phyloP scores from a whole-genome alignment of 2,113 vertebrate species.

The Glareola pratincola region DNA sequence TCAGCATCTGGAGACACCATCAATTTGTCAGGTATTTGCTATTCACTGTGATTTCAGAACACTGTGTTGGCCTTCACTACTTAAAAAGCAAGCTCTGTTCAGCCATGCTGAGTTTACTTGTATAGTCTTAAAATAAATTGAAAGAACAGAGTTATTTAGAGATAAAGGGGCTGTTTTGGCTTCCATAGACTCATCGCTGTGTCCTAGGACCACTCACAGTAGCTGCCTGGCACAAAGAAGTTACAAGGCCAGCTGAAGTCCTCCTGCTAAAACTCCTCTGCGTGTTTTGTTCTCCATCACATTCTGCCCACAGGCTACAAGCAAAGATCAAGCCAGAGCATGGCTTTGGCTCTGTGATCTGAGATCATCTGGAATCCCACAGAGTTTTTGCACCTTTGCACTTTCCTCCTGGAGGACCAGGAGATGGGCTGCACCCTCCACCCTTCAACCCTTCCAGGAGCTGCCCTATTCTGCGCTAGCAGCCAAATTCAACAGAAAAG shows the following conservation, averaged over 20 bases:
- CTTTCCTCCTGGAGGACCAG: neutral
- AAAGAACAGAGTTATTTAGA: neutral
- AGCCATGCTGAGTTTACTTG: neutral
- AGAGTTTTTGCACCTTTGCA: neutral
- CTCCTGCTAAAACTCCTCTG: neutral
- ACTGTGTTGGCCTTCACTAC: neutral
- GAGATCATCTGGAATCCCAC: neutral
- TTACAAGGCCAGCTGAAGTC: neutral
- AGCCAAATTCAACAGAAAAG: neutral
- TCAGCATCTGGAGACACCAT: neutral
- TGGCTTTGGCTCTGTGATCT: neutral
- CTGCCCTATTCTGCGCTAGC: neutral
- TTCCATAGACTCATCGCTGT: neutral
- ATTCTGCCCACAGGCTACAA: neutral
- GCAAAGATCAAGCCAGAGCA: neutral
- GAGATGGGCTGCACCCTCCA: neutral
- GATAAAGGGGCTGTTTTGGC: neutral
- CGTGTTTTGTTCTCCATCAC: neutral
- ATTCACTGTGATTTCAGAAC: neutral
- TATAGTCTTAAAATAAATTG: neutral
- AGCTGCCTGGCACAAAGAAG: neutral
- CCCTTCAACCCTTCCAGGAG: neutral
- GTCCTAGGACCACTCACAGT: neutral
- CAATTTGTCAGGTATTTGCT: neutral
- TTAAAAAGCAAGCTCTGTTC: neutral